These are phyloP conservation scores for Mechanitis mazaeus DNA, from an alignment of 2,888 invertebrate species.

Conservation along the genomic window DNA sequence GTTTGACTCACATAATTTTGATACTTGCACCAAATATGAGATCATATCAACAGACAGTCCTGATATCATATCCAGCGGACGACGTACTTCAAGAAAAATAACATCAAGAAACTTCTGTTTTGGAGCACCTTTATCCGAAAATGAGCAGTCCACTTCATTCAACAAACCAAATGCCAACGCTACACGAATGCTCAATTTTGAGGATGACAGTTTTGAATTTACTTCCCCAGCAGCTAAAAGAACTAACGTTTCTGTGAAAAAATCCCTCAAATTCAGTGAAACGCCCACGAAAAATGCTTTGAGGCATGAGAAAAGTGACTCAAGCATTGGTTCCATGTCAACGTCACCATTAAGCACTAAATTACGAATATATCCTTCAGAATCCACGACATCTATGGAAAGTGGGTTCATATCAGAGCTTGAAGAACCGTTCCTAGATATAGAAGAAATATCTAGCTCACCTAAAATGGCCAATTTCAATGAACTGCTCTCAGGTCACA, in stretches of 20 bases:
- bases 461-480: conserved; percentile 62
- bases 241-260: conserved; percentile 50
- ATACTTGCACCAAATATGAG: conserved; percentile 67
- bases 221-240: conserved; percentile 55
- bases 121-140: conserved; percentile 64
- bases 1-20: conserved; percentile 61
- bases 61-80: conserved; percentile 61
- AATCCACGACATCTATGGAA: conserved; percentile 64
- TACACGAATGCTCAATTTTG: conserved; percentile 63
- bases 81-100: conserved; percentile 52
- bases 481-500: conserved; percentile 57
- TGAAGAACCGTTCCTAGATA: conserved; percentile 62
- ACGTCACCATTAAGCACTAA: conserved; percentile 42
- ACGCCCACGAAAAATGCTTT: conserved; percentile 48
- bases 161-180: conserved; percentile 49
- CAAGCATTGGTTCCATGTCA: conserved; percentile 56
- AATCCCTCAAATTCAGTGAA: conserved; percentile 59
- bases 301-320: conserved; percentile 53
- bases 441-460: conserved; percentile 58
- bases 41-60: conserved; percentile 72
- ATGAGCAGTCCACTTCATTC: conserved; percentile 63
- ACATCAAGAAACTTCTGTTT: conserved; percentile 57
- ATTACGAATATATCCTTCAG: conserved; percentile 48
- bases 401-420: conserved; percentile 69
- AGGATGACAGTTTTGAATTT: conserved; percentile 64